Conservation (phyloP, 2,888 invertebrate species). For the Limnephilus lunatus region DNA sequence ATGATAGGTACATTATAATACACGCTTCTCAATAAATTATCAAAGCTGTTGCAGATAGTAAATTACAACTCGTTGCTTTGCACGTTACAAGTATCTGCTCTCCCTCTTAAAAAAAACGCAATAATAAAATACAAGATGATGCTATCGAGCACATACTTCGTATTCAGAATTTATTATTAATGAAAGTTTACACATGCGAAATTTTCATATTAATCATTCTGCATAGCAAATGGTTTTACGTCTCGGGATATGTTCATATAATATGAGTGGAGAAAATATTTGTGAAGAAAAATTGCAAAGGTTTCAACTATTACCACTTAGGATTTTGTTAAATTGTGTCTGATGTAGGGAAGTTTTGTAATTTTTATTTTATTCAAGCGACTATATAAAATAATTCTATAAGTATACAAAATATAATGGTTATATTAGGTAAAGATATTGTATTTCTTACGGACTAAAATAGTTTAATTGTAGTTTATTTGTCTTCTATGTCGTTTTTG, state of each 20-base stretch:
- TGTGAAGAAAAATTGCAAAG: not conserved
- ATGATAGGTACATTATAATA: conserved; percentile 7
- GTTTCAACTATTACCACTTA: not conserved
- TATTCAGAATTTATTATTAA: conserved; percentile 30
- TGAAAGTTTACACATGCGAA: not conserved
- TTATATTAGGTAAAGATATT: no score
- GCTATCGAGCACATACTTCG: conserved; percentile 27
- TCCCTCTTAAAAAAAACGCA: conserved; percentile 16
- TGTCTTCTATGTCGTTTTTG: no score
- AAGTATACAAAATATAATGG: no score
- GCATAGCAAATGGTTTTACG: not conserved
- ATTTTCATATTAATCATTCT: conserved; percentile 2
- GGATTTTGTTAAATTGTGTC: not conserved
- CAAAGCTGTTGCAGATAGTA: conserved; percentile 17
- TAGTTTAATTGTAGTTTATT: no score
- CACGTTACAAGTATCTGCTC: not conserved
- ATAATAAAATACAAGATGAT: conserved; percentile 32
- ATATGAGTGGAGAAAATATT: not conserved
- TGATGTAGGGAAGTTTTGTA: no score
- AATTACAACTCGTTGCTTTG: conserved; percentile 14
- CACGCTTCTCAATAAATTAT: conserved; percentile 14
- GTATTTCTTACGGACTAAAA: no score
- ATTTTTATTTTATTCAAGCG: no score
- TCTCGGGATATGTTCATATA: not conserved
- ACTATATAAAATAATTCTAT: no score